Conservation (phyloP, 2,888 invertebrate species). For the Thecophora atra region DNA sequence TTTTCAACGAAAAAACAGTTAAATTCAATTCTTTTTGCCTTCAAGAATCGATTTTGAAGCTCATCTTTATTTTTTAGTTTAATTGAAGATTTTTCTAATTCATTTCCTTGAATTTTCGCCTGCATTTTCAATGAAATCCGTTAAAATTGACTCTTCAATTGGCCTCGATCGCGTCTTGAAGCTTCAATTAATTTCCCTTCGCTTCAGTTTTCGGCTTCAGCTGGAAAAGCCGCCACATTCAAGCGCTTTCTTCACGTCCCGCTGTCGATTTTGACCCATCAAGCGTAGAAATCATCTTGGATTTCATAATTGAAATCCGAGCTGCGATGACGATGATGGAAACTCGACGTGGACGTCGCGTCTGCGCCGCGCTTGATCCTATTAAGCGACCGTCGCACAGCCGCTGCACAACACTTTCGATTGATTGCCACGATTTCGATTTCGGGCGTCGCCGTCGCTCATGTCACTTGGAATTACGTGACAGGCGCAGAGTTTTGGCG, state of each 20-base stretch:
- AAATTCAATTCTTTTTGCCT: too few species aligned
- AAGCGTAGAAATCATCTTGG: slow-evolving; percentile 25
- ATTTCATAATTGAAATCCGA: slow-evolving; percentile 35
- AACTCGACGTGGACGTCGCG: slow-evolving; percentile 30
- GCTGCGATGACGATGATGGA: slow-evolving; percentile 33
- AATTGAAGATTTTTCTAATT: too few species aligned
- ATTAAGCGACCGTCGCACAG: slow-evolving; percentile 13
- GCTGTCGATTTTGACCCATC: too few species aligned
- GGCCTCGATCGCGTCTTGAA: too few species aligned
- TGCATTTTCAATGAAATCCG: too few species aligned
- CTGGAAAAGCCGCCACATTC: slow-evolving; percentile 21
- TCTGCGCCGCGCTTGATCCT: slow-evolving; percentile 25
- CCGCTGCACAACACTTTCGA: slow-evolving; percentile 16
- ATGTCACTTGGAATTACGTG: slow-evolving; percentile 17
- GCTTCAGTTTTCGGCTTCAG: not conserved
- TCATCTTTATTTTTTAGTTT: too few species aligned
- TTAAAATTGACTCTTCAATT: too few species aligned
- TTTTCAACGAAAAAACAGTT: too few species aligned
- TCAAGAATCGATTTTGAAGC: too few species aligned
- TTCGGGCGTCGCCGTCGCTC: not conserved
- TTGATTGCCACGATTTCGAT: not conserved
- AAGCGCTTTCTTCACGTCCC: slow-evolving; percentile 9
- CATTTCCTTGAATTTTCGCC: too few species aligned
- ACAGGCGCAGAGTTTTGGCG: not conserved
- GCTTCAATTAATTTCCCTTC: too few species aligned